phyloP scores from a whole-genome alignment of 2,113 vertebrate species.

The Danio rerio region DNA sequence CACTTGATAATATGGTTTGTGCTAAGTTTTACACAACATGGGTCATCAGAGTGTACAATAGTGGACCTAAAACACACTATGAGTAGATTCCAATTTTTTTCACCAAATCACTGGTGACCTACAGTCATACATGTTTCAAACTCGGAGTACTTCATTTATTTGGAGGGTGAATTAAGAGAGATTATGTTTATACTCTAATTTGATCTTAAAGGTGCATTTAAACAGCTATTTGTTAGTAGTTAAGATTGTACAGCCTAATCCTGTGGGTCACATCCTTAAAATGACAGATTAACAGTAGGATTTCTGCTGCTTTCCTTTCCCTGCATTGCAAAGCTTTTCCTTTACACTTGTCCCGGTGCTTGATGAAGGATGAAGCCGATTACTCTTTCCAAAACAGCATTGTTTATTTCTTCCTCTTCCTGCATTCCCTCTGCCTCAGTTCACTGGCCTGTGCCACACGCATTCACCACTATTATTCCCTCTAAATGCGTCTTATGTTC shows the following conservation, averaged over 20 bases:
- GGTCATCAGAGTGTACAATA: too few species aligned
- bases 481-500: constrained; percentile 5
- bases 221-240: background rate
- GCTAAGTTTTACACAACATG: too few species aligned
- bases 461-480: background rate
- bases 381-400: constrained; percentile 53
- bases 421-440: constrained; percentile 56
- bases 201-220: background rate
- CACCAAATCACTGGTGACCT: too few species aligned
- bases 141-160: too few species aligned
- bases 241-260: background rate
- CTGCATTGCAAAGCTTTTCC: background rate
- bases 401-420: constrained; percentile 58
- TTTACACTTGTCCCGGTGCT: constrained; percentile 31
- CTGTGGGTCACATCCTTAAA: background rate
- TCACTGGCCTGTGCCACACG: constrained; percentile 29
- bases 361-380: constrained; percentile 54
- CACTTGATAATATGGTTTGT: too few species aligned
- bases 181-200: too few species aligned
- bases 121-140: too few species aligned
- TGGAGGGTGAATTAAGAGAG: too few species aligned
- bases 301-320: constrained; percentile 9
- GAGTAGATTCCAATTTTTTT: too few species aligned
- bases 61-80: too few species aligned
- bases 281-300: constrained; percentile 2